phyloP scores from a whole-genome alignment of 2,888 invertebrate species.

The Octodonta nipae region DNA sequence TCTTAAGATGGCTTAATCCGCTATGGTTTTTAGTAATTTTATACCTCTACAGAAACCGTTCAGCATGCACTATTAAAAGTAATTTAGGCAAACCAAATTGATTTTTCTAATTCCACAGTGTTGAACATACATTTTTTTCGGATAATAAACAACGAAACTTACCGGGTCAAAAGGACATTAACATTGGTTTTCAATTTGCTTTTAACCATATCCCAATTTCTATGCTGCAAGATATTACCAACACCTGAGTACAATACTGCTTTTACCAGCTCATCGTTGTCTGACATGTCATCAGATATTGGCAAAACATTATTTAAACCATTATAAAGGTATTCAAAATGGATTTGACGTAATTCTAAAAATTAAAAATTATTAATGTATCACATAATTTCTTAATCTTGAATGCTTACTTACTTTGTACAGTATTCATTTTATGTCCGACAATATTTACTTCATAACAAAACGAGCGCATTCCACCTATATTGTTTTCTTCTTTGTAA shows the following conservation, averaged over 20 bases:
- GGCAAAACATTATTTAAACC: slow-evolving; percentile 31
- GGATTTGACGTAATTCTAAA: slow-evolving; percentile 42
- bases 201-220: slow-evolving; percentile 39
- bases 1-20: too few relatives aligned
- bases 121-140: too few relatives aligned
- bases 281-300: slow-evolving; percentile 35
- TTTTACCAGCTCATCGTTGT: slow-evolving; percentile 44
- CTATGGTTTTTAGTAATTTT: too few relatives aligned
- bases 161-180: slow-evolving; percentile 42
- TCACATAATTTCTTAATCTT: neutral
- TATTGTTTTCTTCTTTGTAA: slow-evolving; percentile 22
- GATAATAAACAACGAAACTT: too few relatives aligned
- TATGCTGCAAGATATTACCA: slow-evolving; percentile 40
- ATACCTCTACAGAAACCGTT: too few relatives aligned
- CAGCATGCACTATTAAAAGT: too few relatives aligned
- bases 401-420: slow-evolving; percentile 35
- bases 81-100: too few relatives aligned
- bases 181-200: slow-evolving; percentile 30
- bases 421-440: slow-evolving; percentile 41
- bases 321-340: slow-evolving; percentile 41
- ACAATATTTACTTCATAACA: slow-evolving; percentile 36
- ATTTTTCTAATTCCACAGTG: too few relatives aligned
- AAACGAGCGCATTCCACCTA: slow-evolving; percentile 30
- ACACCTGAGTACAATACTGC: slow-evolving; percentile 46
- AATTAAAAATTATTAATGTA: slow-evolving; percentile 14